Evolutionary conservation across 2,797 vertebrate species (phyloP), one percentile per base, ranked within the genome.

Genomic region (Xyrichtys novacula): DNA sequence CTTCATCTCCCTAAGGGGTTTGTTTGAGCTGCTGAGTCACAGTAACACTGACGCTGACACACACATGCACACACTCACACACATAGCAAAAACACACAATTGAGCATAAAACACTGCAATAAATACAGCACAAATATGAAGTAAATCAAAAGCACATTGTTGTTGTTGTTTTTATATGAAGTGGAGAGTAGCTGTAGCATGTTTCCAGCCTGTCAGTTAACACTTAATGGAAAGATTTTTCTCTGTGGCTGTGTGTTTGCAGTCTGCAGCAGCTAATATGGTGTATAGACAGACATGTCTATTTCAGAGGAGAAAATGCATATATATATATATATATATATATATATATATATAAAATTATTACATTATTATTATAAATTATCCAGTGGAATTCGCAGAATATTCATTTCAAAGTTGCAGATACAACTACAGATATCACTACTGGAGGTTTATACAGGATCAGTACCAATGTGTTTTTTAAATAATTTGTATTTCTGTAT

Each of bases 1-100:
- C 83, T 83, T 55, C 57, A 54, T 81, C 75, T 70, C 76, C 71
- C 72, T 17, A 44, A 66, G 81, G 44, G 80, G 74, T 76, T 66
- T 71, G 50, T 78, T 88, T 79, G 47, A 85, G 86, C 67, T 85
- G 80, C 78, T 89, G 87, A 93, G 76, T 88, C 88, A 87, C 83
- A 81, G 55, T 76, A 39, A 52, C 55, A 74, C 40, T 58, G 22
- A 72, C 34, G 70, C 54, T 17, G 15, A 2, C 39, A 32, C 11
- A 70, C 64, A 59, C 43, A 53, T 42, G 60, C 63, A 66, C 44
- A 56, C 26, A 55, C 38, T 59, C 17, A 71, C 26, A 60, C 36
- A 60, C 39, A 48, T 26, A 65, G 10, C 22, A 38, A 17, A 52
- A 8, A 60, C 58, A 70, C 65, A 70, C 56, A 0, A 32, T 62